These are phyloP conservation scores for Corella eumyota DNA, from an alignment of 23 tunicate genomes.

Conservation along the genomic window DNA sequence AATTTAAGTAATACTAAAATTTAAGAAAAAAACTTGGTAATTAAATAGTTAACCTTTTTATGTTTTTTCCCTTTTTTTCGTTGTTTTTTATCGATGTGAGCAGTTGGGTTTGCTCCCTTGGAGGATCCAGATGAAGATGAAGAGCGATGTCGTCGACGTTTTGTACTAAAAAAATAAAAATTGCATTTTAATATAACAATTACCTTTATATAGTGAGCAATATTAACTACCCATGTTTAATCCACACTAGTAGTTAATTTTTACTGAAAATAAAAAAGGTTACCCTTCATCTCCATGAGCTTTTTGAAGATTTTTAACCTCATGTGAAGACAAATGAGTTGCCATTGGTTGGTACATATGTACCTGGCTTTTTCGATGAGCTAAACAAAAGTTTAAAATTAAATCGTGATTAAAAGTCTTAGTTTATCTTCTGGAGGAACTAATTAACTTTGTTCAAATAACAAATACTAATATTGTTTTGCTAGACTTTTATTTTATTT, in stretches of 20 bases:
- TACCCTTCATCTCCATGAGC: too few relatives aligned
- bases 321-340: conserved; percentile 73
- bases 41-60: too few relatives aligned
- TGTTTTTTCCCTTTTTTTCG: conserved; percentile 46
- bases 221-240: too few relatives aligned
- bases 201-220: too few relatives aligned
- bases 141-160: conserved; percentile 41
- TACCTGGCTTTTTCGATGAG: conserved; percentile 64
- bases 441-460: too few relatives aligned
- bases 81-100: conserved; percentile 11
- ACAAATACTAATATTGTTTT: too few relatives aligned
- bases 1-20: not conserved
- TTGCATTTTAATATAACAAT: too few relatives aligned
- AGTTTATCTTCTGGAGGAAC: too few relatives aligned
- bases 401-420: too few relatives aligned
- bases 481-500: too few relatives aligned
- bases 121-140: conserved; percentile 52
- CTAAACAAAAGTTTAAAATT: conserved; percentile 12
- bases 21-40: not conserved
- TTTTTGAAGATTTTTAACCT: conserved; percentile 74
- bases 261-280: too few relatives aligned
- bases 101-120: conserved; percentile 7
- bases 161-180: conserved; percentile 19
- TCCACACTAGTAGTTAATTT: too few relatives aligned
- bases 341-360: conserved; percentile 85